Evolutionary conservation across 2,797 vertebrate genomes (phyloP), one percentile per base, ranked within the genome.

Genomic region (Danio kyathit): DNA sequence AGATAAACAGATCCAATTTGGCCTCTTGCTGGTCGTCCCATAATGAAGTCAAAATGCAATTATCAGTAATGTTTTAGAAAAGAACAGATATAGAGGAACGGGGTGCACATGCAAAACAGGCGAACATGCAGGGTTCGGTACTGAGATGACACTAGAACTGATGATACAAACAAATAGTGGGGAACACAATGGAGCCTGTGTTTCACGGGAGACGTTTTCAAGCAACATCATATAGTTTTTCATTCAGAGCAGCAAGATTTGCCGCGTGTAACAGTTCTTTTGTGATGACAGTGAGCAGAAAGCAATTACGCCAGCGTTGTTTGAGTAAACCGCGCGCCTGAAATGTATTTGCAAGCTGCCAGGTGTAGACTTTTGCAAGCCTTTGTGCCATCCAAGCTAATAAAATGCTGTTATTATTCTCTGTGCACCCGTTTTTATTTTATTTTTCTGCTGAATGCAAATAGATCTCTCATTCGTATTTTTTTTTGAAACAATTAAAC

Each of bases 21-120:
- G 85, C 57, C 75, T 85, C 84, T 86, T 77, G 83, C 83, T 88
- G 83, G 81, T 86, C 76, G 75, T 83, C 64, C 73, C 82, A 82
- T 88, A 89, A 87, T 88, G 82, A 86, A 85, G 82, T 83, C 84
- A 84, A 86, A 86, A 89, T 82, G 82, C 83, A 87, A 86, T 87
- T 87, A 89, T 86, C 85, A 83, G 81, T 84, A 82, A 84, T 84
- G 86, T 85, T 86, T 88, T 78, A 82, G 85, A 79, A 86, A 86
- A 77, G 66, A 73, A 79, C 81, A 79, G 83, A 86, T 69, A 86
- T 65, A 80, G 79, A 64, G 61, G 67, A 85, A 83, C 40, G 44
- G 56, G 67, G 43, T 76, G 70, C 61, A 79, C 74, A 83, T 74
- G 75, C 65, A 49, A 66, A 66, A 44, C 75, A 43, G 64, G 51